Evolutionary conservation across 2,888 invertebrate genomes (phyloP).

Genomic region (Ophion ventricosus): DNA sequence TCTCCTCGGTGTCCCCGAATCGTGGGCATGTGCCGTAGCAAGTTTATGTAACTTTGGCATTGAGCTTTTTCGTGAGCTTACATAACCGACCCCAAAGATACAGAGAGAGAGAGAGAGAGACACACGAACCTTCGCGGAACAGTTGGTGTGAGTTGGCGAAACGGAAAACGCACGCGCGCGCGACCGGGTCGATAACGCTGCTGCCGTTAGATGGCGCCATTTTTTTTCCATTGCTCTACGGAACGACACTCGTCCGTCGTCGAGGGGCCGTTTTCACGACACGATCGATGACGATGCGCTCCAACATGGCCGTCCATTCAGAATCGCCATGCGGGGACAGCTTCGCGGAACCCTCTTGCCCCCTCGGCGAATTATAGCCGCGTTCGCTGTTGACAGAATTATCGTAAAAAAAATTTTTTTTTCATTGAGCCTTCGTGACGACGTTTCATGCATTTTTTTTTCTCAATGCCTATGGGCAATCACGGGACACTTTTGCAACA

Average conservation of each 20-base stretch:
- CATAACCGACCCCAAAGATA: slow-evolving; percentile 70
- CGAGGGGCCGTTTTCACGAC: slow-evolving; percentile 63
- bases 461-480: too few relatives aligned
- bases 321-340: slow-evolving; percentile 63
- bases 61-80: slow-evolving; percentile 72
- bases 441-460: too few relatives aligned
- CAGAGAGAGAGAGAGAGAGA: too few relatives aligned
- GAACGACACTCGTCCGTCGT: slow-evolving; percentile 45
- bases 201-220: slow-evolving; percentile 79
- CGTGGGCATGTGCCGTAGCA: slow-evolving; percentile 52
- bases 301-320: slow-evolving; percentile 79
- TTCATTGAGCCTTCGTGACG: too few relatives aligned
- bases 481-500: too few relatives aligned
- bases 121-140: slow-evolving; percentile 52
- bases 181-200: slow-evolving; percentile 78
- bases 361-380: neutral
- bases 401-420: neutral
- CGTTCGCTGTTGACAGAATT: neutral
- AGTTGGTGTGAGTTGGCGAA: slow-evolving; percentile 30
- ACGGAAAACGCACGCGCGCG: slow-evolving; percentile 21
- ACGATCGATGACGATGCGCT: slow-evolving; percentile 81
- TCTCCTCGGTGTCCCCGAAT: slow-evolving; percentile 11
- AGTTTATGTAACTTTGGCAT: slow-evolving; percentile 73
- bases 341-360: neutral
- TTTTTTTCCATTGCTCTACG: slow-evolving; percentile 51